Evolutionary conservation across 2,797 vertebrate species (phyloP), one percentile per base, ranked within the genome.

Genomic region (Poeciliopsis paucimaculata): DNA sequence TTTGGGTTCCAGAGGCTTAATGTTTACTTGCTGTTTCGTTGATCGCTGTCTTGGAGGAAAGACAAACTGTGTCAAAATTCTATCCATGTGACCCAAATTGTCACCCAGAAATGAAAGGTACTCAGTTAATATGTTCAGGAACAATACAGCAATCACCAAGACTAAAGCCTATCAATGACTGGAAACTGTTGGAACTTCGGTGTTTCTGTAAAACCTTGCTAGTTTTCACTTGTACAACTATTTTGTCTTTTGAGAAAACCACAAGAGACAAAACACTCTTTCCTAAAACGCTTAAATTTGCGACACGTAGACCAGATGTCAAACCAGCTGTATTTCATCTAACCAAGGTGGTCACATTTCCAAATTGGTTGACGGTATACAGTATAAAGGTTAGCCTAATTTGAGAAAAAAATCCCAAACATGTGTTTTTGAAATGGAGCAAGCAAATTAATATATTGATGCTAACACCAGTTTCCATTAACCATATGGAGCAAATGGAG

Each of bases 401-500:
- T 64, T 36, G 11, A 12, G 23, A n/a, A 5, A 28, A 12, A n/a
- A 28, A 23, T 53, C 7, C 51, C 23, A 53, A 53, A 23, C 51
- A 26, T 53, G 23, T 49, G 5, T 16, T 20, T 49, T 49, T 49
- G 47, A 49, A 49, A 49, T 20, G 47, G 47, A 49, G 47, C 2
- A 49, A 49, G 47, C 47, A 49, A 49, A 2, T 16, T 49, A 49
- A 49, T 18, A 49, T 20, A 13, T 60, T 28, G 55, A 8, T 51
- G 49, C 18, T 80, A 77, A 55, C 10, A 26, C 16, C 72, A 23
- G 53, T 83, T 82, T 82, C 55, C 64, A 39, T 49, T 75, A 71
- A 83, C 86, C 46, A 73, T 15, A 26, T 46, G 72, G 47, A 77
- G 85, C 73, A 84, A 83, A 66, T 60, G 70, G 66, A 72, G 47